Evolutionary conservation across 2,113 vertebrate genomes (phyloP).

Genomic region (Trematocara variabile): DNA sequence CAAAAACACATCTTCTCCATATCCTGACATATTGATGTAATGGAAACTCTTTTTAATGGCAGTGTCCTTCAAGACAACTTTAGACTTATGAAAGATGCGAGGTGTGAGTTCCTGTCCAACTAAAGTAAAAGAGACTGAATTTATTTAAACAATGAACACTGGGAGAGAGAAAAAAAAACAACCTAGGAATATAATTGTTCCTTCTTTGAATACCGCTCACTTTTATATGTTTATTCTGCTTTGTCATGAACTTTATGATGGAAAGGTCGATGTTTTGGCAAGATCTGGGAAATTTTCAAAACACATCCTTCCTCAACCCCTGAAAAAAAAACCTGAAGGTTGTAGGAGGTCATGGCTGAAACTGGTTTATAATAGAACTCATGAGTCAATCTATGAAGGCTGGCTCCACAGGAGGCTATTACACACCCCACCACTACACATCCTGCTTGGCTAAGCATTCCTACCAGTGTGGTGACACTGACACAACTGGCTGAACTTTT

Average conservation of each 20-base stretch:
- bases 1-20: background rate
- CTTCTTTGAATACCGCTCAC: background rate
- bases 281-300: background rate
- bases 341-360: background rate
- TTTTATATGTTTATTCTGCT: background rate
- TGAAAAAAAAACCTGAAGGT: background rate
- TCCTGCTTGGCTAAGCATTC: background rate
- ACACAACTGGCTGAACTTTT: background rate
- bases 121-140: background rate
- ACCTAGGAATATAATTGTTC: background rate
- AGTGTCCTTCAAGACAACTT: background rate
- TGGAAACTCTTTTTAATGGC: background rate
- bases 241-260: background rate
- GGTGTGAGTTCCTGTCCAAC: background rate
- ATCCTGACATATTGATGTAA: background rate
- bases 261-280: background rate
- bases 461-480: background rate
- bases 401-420: background rate
- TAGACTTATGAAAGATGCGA: background rate
- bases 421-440: background rate
- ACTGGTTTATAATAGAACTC: background rate
- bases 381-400: background rate
- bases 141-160: background rate
- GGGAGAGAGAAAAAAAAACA: background rate
- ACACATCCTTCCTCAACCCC: background rate